Evolutionary conservation across 2,888 invertebrate genomes (phyloP).

Genomic region (Pollenia griseotomentosa): DNA sequence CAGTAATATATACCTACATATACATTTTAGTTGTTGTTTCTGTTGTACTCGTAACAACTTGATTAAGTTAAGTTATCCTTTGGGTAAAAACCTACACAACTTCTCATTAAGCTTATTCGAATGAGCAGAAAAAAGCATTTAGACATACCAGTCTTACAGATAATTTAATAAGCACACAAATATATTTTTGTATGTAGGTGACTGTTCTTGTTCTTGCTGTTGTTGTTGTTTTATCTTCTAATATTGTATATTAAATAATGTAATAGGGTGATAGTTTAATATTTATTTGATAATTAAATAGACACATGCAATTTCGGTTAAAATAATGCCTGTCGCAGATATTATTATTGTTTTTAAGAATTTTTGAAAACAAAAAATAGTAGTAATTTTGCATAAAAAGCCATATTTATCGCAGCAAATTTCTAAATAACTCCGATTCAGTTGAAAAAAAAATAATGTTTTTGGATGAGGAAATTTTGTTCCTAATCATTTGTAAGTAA

Average conservation of each 20-base stretch:
- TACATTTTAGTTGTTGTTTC: background rate
- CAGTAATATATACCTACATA: background rate
- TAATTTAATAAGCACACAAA: background rate
- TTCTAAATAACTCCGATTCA: too few species aligned
- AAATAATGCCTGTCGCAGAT: too few species aligned
- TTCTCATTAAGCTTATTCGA: conserved; percentile 41
- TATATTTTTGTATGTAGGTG: background rate
- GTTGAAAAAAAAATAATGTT: too few species aligned
- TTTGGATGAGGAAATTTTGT: too few species aligned
- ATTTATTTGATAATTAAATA: too few species aligned
- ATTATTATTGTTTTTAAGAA: too few species aligned
- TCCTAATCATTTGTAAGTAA: too few species aligned
- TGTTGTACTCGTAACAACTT: conserved; percentile 27
- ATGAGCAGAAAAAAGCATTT: background rate
- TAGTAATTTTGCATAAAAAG: too few species aligned
- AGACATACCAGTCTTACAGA: background rate
- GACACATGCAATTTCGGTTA: too few species aligned
- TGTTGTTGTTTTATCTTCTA: background rate
- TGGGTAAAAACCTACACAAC: conserved; percentile 50
- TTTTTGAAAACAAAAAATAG: too few species aligned
- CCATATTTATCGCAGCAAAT: too few species aligned
- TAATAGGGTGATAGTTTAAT: conserved; percentile 52
- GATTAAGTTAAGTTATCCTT: conserved; percentile 65
- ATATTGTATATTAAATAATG: conserved; percentile 36
- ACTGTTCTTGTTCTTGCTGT: background rate